These are phyloP conservation scores for Chelmon rostratus DNA, from an alignment of 2,797 vertebrate species.

Conservation along the genomic window DNA sequence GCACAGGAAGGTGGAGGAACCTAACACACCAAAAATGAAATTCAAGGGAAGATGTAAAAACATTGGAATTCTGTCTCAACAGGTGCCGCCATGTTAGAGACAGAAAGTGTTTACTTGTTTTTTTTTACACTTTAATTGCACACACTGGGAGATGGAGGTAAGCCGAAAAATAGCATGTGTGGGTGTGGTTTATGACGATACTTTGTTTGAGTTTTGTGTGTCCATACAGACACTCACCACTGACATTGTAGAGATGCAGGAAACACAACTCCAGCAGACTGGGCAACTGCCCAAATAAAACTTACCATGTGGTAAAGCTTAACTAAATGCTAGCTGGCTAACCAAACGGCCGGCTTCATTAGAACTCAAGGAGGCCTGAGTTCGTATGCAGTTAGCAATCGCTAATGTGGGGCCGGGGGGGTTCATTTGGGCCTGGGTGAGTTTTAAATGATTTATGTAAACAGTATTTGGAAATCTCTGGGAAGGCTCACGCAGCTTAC, in stretches of 20 bases:
- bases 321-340: neutral
- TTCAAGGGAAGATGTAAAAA: neutral
- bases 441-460: neutral
- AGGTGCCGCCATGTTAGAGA: neutral
- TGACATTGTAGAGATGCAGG: neutral
- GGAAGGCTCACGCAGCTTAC: neutral
- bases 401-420: too few relatives aligned
- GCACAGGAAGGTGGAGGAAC: too few relatives aligned
- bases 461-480: neutral
- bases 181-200: neutral
- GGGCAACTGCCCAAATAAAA: constrained; percentile 7
- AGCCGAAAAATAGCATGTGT: neutral
- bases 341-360: neutral
- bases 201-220: neutral
- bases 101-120: neutral
- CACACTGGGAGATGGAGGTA: neutral
- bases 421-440: too few relatives aligned
- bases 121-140: neutral
- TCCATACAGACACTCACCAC: neutral
- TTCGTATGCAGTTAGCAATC: too few relatives aligned
- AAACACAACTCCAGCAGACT: neutral
- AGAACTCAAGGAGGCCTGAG: too few relatives aligned
- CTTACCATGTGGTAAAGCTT: neutral
- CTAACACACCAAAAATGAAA: too few relatives aligned
- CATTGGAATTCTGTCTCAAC: neutral